These are phyloP conservation scores for Agriopis aurantiaria DNA, from an alignment of 2,888 invertebrate species.

Conservation along the genomic window DNA sequence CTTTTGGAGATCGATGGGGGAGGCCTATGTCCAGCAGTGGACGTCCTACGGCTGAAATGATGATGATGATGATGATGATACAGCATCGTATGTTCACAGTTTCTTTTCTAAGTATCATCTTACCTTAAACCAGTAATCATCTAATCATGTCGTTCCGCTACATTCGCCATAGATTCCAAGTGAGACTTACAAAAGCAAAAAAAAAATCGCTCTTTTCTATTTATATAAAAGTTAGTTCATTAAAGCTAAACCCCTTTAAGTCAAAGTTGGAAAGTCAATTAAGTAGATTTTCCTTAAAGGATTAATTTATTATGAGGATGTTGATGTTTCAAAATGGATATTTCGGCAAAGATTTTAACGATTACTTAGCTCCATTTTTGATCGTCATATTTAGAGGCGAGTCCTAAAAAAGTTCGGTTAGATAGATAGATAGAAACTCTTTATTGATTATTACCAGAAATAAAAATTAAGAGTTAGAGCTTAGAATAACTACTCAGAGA, in stretches of 20 bases:
- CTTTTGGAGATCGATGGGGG: too few species aligned
- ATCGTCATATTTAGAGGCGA: too few species aligned
- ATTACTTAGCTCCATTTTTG: background rate
- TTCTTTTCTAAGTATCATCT: constrained; percentile 12
- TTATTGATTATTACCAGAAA: too few species aligned
- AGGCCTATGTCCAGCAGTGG: too few species aligned
- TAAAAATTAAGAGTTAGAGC: too few species aligned
- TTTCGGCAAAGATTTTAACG: constrained; percentile 10
- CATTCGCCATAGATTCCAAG: constrained; percentile 37
- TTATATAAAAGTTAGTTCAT: constrained; percentile 20
- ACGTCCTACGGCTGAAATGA: too few species aligned
- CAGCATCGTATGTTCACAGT: background rate
- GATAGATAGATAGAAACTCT: too few species aligned
- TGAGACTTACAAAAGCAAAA: constrained; percentile 29
- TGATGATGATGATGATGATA: too few species aligned
- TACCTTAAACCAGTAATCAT: constrained; percentile 36
- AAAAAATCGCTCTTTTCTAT: constrained; percentile 38
- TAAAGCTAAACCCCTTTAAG: constrained; percentile 14
- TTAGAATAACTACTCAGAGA: too few species aligned
- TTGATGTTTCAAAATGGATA: constrained; percentile 15
- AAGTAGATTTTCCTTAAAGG: constrained; percentile 26
- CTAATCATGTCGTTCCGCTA: constrained; percentile 39
- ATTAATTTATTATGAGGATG: constrained; percentile 23
- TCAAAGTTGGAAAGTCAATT: constrained; percentile 23
- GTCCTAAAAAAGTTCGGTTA: too few species aligned